Evolutionary conservation across 2,888 invertebrate species (phyloP).

Genomic region (Caenorhabditis sp.): DNA sequence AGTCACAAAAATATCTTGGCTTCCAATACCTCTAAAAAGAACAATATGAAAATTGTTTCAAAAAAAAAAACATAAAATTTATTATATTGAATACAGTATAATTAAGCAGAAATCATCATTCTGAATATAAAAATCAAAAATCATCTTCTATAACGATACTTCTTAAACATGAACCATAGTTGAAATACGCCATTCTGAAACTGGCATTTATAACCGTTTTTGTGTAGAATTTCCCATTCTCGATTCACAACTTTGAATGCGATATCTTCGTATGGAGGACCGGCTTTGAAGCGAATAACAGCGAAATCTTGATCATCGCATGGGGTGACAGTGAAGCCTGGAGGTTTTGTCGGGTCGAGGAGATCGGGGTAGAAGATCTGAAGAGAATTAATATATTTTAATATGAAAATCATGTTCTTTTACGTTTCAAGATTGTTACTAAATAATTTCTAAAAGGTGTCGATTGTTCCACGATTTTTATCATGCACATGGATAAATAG

Average conservation of each 20-base stretch:
- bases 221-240: constrained; percentile 93
- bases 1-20: no score
- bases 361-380: constrained; percentile 97
- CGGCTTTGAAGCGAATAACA: constrained; percentile 88
- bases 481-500: no score
- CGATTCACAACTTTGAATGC: constrained; percentile 80
- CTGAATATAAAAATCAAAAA: background rate
- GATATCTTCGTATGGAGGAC: constrained; percentile 90
- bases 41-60: no score
- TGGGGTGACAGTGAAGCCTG: constrained; percentile 84
- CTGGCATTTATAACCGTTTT: constrained; percentile 95
- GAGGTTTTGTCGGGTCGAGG: constrained; percentile 89
- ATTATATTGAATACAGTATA: no score
- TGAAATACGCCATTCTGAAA: constrained; percentile 99
- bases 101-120: no score
- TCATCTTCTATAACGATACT: constrained; percentile 86
- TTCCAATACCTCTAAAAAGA: no score
- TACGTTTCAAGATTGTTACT: no score
- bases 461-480: no score
- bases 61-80: no score
- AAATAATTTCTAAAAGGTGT: no score
- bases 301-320: constrained; percentile 89
- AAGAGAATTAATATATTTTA: constrained; percentile 41
- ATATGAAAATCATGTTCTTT: background rate
- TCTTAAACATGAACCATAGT: constrained; percentile 98